phyloP scores from a whole-genome alignment of 1,140 invertebrate genomes.

The Atta cephalotes region DNA sequence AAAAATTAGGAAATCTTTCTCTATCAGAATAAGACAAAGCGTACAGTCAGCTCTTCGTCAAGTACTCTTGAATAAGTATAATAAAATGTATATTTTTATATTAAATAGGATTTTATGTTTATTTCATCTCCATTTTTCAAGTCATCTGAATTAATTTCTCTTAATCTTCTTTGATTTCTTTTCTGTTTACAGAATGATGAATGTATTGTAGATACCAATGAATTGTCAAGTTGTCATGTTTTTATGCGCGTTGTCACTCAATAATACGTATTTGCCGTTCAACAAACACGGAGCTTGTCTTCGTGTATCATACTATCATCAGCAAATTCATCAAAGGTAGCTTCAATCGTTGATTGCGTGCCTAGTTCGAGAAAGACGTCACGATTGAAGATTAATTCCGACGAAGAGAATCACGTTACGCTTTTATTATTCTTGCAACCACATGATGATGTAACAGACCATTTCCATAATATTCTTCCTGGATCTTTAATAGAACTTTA shows the following conservation, averaged over 20 bases:
- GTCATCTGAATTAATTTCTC: neutral
- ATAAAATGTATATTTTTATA: neutral
- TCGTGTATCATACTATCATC: neutral
- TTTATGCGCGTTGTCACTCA: neutral
- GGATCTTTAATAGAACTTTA: constrained; percentile 29
- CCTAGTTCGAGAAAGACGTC: neutral
- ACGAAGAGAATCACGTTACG: constrained; percentile 35
- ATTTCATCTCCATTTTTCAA: neutral
- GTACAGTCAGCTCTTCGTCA: no score
- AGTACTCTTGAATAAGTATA: neutral
- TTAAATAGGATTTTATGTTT: neutral
- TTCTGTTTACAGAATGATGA: neutral
- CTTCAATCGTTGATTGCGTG: constrained; percentile 14
- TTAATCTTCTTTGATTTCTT: neutral
- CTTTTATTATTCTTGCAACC: constrained; percentile 33
- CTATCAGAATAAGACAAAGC: neutral
- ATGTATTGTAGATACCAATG: neutral
- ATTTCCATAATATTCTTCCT: constrained; percentile 49
- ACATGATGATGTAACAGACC: constrained; percentile 16
- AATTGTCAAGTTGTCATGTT: constrained; percentile 4
- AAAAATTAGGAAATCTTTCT: constrained; percentile 25
- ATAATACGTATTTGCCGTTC: constrained; percentile 2
- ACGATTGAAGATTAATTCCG: constrained; percentile 46
- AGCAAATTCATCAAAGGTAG: neutral
- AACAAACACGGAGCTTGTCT: neutral